Base-by-base conservation (phyloP, 2,113 vertebrate genomes). In the Megaleporinus macrocephalus region DNA sequence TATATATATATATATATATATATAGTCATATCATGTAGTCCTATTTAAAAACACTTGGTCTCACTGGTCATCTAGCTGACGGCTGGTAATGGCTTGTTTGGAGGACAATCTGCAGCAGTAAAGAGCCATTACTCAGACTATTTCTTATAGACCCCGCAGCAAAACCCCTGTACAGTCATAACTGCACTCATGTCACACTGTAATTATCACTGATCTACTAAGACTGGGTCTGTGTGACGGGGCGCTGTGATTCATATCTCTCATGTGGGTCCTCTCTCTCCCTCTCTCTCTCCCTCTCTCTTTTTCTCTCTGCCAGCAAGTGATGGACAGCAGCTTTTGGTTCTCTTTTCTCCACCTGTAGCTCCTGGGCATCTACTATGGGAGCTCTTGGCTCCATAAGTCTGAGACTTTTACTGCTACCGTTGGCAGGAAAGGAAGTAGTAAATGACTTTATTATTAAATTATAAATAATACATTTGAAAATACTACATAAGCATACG, bases 161-260 rank as follows among this genome's bases (percentile, higher is more conserved):
- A 94, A 94, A 96, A 95, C 95, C 95, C 94, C 95, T 96, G 96
- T 97, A 96, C 96, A 95, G 95, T 97, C 96, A 97, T 96, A 97
- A 97, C 94, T 96, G 95, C 94, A 96, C 95, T 96, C 96, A 86
- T 97, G 96, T 97, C 96, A 97, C 93, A 93, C 93, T 93, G 95
- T 97, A 97, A 97, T 97, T 97, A 96, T 95, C 96, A 97, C 96
- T 96, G 96, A 97, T 97, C 96, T 95, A 95, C 91, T 92, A 94
- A 93, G 53, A 22, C 53, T 55, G 53, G 53, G 89, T 95, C 95
- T 95, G 95, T 95, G 94, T 92, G 92, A 92, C 89, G 90, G 91
- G 92, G 92, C 94, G 90, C 89, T 87, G 88, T 96, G 95, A 97
- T 96, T 96, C 95, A 97, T 96, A 92, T 93, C 91, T 93, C 91